Percentiles rank a stretch among this genome's conserved stretches.
phyloP scores from a whole-genome alignment of 2,113 vertebrate genomes.

The Lampris megalopsis region DNA sequence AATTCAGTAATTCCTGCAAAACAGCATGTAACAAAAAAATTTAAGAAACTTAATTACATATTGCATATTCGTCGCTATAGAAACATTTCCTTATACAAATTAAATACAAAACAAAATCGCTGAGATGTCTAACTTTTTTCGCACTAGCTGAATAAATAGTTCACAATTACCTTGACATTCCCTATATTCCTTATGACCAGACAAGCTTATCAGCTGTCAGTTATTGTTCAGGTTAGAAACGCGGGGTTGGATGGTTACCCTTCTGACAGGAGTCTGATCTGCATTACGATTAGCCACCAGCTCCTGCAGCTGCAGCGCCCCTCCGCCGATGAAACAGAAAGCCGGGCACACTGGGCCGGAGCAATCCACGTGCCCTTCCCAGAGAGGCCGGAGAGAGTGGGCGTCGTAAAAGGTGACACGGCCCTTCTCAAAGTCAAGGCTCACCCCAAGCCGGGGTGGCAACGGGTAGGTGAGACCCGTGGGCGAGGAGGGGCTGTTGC shows the following conservation, averaged over 20 bases:
- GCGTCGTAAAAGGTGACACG: constrained; percentile 95
- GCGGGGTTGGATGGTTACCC: constrained; percentile 88
- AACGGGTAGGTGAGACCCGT: constrained; percentile 89
- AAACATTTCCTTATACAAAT: constrained; percentile 74
- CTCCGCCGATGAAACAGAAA: constrained; percentile 96
- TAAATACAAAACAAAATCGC: constrained; percentile 78
- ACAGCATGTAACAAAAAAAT: constrained; percentile 72
- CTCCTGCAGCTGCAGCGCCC: constrained; percentile 94
- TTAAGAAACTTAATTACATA: constrained; percentile 80
- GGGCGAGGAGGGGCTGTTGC: constrained; percentile 78
- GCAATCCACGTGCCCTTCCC: constrained; percentile 95
- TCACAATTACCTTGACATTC: constrained; percentile 42
- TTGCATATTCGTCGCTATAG: constrained; percentile 80
- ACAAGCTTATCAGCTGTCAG: constrained; percentile 42
- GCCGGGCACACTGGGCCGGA: constrained; percentile 94
- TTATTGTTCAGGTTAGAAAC: constrained; percentile 77
- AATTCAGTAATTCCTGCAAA: constrained; percentile 65
- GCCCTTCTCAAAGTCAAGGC: constrained; percentile 95
- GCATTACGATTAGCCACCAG: constrained; percentile 89
- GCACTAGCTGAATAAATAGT: constrained; percentile 70
- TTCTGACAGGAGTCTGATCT: constrained; percentile 87
- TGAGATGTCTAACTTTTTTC: constrained; percentile 66
- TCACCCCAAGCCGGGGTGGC: constrained; percentile 94
- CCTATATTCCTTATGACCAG: constrained; percentile 59
- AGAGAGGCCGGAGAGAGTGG: constrained; percentile 92